Evolutionary conservation across 2,888 invertebrate species (phyloP), one percentile per base, ranked within the genome.

Genomic region (Hermodice carunculata): DNA sequence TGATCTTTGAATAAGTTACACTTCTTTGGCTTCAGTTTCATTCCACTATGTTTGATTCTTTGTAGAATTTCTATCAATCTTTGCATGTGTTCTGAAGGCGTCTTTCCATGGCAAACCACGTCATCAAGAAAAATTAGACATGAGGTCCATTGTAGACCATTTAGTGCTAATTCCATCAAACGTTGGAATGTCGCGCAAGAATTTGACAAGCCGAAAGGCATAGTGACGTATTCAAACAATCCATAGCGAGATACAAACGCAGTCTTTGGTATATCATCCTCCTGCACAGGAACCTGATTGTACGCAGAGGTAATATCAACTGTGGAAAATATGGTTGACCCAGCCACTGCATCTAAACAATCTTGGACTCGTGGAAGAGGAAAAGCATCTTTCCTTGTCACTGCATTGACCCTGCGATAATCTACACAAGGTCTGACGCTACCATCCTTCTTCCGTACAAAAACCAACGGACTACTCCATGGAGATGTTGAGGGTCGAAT

Each of bases 111-210:
- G 3, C 74, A 57, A n/a, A 72, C 28, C 6, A 72, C 40, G 32
- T 76, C 75, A 52, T 72, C 72, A 11, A 69, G 24, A 46, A 68
- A 69, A 11, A 44, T 31, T n/a, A 44, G 32, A 32, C 53, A 52
- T 17, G n/a, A 17, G 22, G 3, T 29, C 34, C 59, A 43, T 22
- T 58, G 32, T 14, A 58, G 34, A n/a, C 44, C 59, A 8, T 19
- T 24, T 5, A 58, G 19, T 26, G 44, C 44, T 19, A 43, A 19
- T 31, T 44, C 44, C 59, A 58, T 58, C 6, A 32, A n/a, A 31
- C 59, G 5, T 22, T 44, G 29, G 22, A 58, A 46, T 8, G 43
- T 67, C 11, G 44, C 52, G 3, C 61, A 31, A 49, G 56, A 26
- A 40, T 56, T 56, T 6, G 42, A 26, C 22, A 56, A 19, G n/a